These are phyloP conservation scores for Marmota monax DNA, from an alignment of 2,113 vertebrate genomes.

Conservation along the genomic window DNA sequence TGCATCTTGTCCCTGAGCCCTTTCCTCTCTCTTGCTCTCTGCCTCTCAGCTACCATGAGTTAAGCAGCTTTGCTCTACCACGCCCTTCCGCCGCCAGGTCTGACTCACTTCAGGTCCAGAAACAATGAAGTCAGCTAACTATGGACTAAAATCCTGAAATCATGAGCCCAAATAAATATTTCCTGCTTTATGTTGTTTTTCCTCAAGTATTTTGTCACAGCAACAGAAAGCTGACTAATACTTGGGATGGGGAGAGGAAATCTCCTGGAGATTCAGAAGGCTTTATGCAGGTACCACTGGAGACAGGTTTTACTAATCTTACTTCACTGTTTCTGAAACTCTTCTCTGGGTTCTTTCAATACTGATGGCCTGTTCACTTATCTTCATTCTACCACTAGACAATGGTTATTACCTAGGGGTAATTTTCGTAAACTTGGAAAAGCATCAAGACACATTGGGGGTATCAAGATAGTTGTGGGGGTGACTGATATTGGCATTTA, in stretches of 20 bases:
- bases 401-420: background rate
- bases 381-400: background rate
- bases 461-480: background rate
- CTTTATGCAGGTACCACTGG: background rate
- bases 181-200: background rate
- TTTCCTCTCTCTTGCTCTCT: background rate
- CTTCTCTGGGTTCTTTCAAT: background rate
- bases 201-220: background rate
- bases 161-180: background rate
- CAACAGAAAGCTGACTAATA: background rate
- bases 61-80: background rate
- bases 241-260: background rate
- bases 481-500: background rate
- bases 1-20: background rate
- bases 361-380: background rate
- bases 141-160: background rate
- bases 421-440: background rate
- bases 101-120: background rate
- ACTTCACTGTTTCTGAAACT: background rate
- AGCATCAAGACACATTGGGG: background rate
- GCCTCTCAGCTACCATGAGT: background rate
- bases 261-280: background rate
- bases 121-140: background rate
- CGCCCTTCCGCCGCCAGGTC: background rate
- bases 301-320: constrained; percentile 6